phyloP scores from a whole-genome alignment of 2,888 invertebrate genomes.

The Glyphotaelius pellucidus region DNA sequence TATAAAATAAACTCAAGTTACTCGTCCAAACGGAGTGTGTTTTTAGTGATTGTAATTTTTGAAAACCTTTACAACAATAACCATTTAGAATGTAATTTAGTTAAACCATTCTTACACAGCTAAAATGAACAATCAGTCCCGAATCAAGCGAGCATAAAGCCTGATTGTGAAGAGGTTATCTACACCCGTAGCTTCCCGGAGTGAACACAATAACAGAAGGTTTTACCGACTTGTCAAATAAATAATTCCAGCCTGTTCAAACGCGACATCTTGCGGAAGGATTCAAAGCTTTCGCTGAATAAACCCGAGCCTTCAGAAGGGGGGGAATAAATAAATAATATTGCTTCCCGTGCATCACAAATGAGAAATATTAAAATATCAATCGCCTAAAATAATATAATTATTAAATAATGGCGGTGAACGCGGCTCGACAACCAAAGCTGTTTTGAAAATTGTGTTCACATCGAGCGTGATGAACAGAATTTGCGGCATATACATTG shows the following conservation, averaged over 20 bases:
- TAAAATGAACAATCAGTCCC: background rate
- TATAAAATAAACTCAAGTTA: too few relatives aligned
- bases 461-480: background rate
- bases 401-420: conserved; percentile 18
- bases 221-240: conserved; percentile 54
- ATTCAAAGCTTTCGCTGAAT: conserved; percentile 20
- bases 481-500: background rate
- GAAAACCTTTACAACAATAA: too few relatives aligned
- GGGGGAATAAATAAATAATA: conserved; percentile 19
- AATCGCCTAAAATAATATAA: background rate
- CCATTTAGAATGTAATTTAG: background rate
- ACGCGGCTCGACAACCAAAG: background rate
- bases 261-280: conserved; percentile 50
- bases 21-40: too few relatives aligned
- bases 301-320: conserved; percentile 7
- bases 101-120: background rate
- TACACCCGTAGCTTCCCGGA: background rate
- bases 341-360: background rate
- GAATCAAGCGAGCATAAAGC: background rate
- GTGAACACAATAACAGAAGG: conserved; percentile 16
- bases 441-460: background rate
- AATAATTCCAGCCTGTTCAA: conserved; percentile 51
- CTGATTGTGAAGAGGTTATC: background rate
- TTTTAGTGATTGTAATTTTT: too few relatives aligned
- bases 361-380: background rate